Evolutionary conservation across 2,888 invertebrate genomes (phyloP), one percentile per base, ranked within the genome.

Genomic region (Xanthia icteritia): DNA sequence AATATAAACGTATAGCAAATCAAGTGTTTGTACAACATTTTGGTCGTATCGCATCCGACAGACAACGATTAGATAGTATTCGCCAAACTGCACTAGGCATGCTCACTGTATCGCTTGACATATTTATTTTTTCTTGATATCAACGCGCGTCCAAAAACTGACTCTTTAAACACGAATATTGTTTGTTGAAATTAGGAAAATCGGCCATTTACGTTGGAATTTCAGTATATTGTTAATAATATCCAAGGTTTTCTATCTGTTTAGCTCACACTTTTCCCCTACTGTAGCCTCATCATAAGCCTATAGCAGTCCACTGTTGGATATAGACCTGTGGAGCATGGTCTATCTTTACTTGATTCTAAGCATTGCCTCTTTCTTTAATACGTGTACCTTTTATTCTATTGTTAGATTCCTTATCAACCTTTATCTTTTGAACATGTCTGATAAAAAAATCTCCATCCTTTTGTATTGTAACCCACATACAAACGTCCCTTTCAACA

Each of bases 41-140:
- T 76, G 69, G 79, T 79, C 70, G n/a, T 79, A 48, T 85, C 87
- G 42, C 86, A 83, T 88, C 87, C 89, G 86, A 82, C 77, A 73
- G 73, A 67, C 68, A 20, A 13, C 36, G 88, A 88, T 88, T 86
- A 88, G 87, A 88, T 88, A 87, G 73, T 65, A 71, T 73, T 81
- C 66, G 79, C 56, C 79, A 71, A 81, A 86, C 79, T 75, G 71
- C 42, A 71, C 64, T 77, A 74, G 77, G 58, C 42, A 54, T 27
- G 51, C 36, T 71, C 54, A 66, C 31, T 5, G 54, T 86, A 69
- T 79, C 69, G 69, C 45, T 79, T 84, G 86, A 85, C 87, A 88
- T 67, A 81, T 74, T 75, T 77, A 60, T 84, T 79, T 76, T 80
- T 77, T 76, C 70, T 76, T 75, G 69, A 42, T 83, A 81, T 76